Conservation (phyloP, 2,113 vertebrate species). For the Marmota monax region DNA sequence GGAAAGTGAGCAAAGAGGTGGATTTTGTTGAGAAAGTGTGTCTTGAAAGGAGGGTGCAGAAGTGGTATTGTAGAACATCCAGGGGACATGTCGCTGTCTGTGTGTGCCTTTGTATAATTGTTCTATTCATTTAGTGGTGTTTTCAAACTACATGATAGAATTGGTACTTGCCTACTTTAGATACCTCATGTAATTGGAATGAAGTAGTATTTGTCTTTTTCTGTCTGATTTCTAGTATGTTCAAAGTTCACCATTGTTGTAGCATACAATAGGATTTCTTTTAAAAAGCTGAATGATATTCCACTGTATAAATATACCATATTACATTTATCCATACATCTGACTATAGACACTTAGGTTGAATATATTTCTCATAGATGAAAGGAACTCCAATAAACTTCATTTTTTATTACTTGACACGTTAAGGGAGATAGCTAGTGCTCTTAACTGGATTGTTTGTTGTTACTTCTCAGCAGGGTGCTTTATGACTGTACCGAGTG, state of each 20-base stretch:
- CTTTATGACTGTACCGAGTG: background rate
- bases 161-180: background rate
- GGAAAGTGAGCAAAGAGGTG: no score
- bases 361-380: background rate
- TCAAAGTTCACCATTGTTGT: background rate
- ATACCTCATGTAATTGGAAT: background rate
- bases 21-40: no score
- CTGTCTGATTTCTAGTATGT: background rate
- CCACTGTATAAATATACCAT: background rate
- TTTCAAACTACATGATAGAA: no score
- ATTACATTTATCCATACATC: no score
- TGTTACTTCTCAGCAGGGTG: background rate
- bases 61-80: no score
- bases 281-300: background rate
- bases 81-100: background rate
- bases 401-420: conserved; percentile 41
- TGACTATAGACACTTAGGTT: background rate
- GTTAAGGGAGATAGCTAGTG: background rate
- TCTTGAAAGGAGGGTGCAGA: no score
- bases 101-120: background rate
- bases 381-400: background rate
- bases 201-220: background rate
- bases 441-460: background rate
- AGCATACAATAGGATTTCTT: background rate
- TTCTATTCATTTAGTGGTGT: background rate